Base-by-base conservation (phyloP, 2,113 vertebrate genomes). In the Ophthalmolycus amberensis region DNA sequence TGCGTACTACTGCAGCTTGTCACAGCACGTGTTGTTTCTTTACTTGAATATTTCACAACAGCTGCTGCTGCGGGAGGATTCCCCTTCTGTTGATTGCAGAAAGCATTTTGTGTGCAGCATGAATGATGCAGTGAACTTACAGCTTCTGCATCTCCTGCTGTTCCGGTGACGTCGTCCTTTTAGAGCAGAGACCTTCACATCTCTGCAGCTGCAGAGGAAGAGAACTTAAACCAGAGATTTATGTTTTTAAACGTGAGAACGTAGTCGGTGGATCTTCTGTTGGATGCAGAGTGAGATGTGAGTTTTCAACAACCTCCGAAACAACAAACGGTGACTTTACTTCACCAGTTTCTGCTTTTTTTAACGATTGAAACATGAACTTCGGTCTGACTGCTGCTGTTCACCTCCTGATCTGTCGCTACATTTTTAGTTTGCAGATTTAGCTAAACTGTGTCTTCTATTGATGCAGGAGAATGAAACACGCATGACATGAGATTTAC, bases 21-120 rank as follows among this genome's bases (percentile, higher is more conserved):
- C 75, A 32, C 38, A 62, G 76, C 66, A 15, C 11, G 75, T 25
- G 9, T 29, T 62, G 56, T 71, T 62, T 71, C 40, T 8, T 3
- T 38, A 6, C 2, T 22, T 71, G 6, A 79, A 71, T 71, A 25
- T 56, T 65, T 1, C 18, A 64, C 38, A 6, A 29, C 0, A 6
- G 1, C 42, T 50, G 27, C 42, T 14, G 42, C 42, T 62, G 75
- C 5, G 11, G 9, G 42, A 34, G 20, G 22, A 38, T 64, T 27
- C 14, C 10, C 3, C 11, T 14, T 11, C 42, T 46, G 14, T 27
- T 16, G 6, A 1, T 71, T 54, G 48, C 8, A 14, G 32, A 15
- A 58, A 58, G 14, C 27, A n/a, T 54, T 34, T 38, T n/a, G 52
- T 7, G 34, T 20, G 38, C 56, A 38, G 52, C 32, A 25, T 71